Conservation (phyloP, 2,888 invertebrate genomes). For the Uropetala carovei region DNA sequence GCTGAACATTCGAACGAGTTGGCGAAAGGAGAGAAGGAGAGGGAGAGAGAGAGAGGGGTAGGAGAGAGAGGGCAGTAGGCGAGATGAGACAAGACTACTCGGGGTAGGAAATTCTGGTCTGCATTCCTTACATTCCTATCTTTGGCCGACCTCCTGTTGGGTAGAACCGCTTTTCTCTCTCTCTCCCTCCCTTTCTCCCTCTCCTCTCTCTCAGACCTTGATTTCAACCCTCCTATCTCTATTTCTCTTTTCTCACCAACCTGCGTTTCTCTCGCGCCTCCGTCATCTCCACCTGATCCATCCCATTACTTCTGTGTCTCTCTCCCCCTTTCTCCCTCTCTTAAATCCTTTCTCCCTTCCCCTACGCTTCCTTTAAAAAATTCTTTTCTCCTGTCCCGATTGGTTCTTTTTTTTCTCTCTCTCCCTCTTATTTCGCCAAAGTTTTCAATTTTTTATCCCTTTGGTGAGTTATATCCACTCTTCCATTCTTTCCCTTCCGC, state of each 20-base stretch:
- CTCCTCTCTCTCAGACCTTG: neutral
- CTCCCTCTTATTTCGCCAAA: neutral
- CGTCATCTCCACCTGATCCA: neutral
- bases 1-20: slow-evolving; percentile 6
- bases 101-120: slow-evolving; percentile 56
- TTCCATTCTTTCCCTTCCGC: too few relatives aligned
- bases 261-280: neutral
- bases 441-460: neutral
- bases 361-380: too few relatives aligned
- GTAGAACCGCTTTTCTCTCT: slow-evolving; percentile 9
- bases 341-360: too few relatives aligned
- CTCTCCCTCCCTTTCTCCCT: neutral
- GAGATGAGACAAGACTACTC: slow-evolving; percentile 58
- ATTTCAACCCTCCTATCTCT: neutral
- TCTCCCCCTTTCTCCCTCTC: too few relatives aligned
- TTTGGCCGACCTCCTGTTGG: slow-evolving; percentile 21
- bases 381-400: neutral
- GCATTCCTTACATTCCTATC: slow-evolving; percentile 52
- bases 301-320: neutral
- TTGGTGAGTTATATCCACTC: neutral
- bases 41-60: neutral
- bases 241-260: neutral
- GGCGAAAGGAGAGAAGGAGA: neutral
- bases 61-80: neutral
- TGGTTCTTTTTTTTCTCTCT: neutral